Evolutionary conservation across 2,888 invertebrate species (phyloP).

Genomic region (Rhamphomyia laevipes): DNA sequence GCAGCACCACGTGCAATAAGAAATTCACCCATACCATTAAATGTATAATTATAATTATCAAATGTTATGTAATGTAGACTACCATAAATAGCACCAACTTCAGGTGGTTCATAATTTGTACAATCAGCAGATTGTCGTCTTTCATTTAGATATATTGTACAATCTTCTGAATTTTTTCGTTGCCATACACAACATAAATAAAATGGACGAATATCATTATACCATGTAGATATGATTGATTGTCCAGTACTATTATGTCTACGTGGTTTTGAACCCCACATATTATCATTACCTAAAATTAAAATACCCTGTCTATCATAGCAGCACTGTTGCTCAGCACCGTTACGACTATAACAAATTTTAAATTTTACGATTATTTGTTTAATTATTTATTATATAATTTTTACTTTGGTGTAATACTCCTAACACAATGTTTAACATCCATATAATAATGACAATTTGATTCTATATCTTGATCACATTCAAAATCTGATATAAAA

Average conservation of each 20-base stretch:
- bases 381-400: slow-evolving; percentile 21
- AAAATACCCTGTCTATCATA: slow-evolving; percentile 78
- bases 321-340: slow-evolving; percentile 88
- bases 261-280: slow-evolving; percentile 73
- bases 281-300: slow-evolving; percentile 83
- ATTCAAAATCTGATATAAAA: slow-evolving; percentile 72
- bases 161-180: slow-evolving; percentile 74
- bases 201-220: slow-evolving; percentile 80
- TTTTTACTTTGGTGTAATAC: slow-evolving; percentile 66
- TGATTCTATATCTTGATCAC: slow-evolving; percentile 75
- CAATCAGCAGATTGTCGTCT: slow-evolving; percentile 84
- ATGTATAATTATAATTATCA: slow-evolving; percentile 74
- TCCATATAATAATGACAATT: slow-evolving; percentile 74
- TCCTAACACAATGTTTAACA: slow-evolving; percentile 77
- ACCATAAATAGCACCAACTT: slow-evolving; percentile 71
- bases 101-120: slow-evolving; percentile 80
- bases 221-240: slow-evolving; percentile 84
- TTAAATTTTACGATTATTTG: background rate
- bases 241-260: slow-evolving; percentile 75
- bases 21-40: slow-evolving; percentile 80
- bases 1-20: slow-evolving; percentile 61
- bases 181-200: slow-evolving; percentile 88
- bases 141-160: slow-evolving; percentile 81
- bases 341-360: slow-evolving; percentile 48
- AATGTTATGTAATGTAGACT: slow-evolving; percentile 84